These are phyloP conservation scores for Brenthis ino DNA, from an alignment of 2,888 invertebrate species.

Conservation along the genomic window DNA sequence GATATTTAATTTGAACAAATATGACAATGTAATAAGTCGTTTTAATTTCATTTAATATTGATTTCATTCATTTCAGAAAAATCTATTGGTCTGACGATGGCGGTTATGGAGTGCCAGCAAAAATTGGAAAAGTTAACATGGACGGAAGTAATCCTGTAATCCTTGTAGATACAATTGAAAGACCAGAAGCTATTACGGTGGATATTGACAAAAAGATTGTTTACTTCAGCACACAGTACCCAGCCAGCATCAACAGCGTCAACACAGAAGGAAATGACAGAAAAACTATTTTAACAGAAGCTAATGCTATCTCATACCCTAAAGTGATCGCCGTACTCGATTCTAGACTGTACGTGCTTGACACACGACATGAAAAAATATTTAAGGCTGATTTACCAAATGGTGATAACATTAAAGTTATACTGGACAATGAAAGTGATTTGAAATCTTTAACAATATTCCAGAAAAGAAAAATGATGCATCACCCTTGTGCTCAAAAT, in stretches of 20 bases:
- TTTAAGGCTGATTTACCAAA: conserved; percentile 91
- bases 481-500: conserved; percentile 91
- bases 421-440: conserved; percentile 93
- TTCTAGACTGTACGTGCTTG: conserved; percentile 92
- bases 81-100: conserved; percentile 99
- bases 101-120: conserved; percentile 92
- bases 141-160: conserved; percentile 92
- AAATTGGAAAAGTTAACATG: conserved; percentile 96
- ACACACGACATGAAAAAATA: conserved; percentile 94
- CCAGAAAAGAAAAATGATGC: conserved; percentile 90
- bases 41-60: neutral
- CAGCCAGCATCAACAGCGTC: conserved; percentile 87
- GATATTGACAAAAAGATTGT: conserved; percentile 91
- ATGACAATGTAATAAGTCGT: too few relatives aligned
- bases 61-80: conserved; percentile 79
- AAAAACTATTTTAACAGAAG: conserved; percentile 85
- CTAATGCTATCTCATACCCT: conserved; percentile 88
- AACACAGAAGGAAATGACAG: conserved; percentile 88
- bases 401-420: conserved; percentile 88
- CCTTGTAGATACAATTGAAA: conserved; percentile 86
- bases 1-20: too few relatives aligned
- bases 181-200: conserved; percentile 92
- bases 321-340: conserved; percentile 92
- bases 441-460: conserved; percentile 93
- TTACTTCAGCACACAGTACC: conserved; percentile 93